Percentiles rank a stretch among this genome's conserved stretches.
Evolutionary conservation across 2,113 vertebrate genomes (phyloP).

Genomic region (Canis aureus): DNA sequence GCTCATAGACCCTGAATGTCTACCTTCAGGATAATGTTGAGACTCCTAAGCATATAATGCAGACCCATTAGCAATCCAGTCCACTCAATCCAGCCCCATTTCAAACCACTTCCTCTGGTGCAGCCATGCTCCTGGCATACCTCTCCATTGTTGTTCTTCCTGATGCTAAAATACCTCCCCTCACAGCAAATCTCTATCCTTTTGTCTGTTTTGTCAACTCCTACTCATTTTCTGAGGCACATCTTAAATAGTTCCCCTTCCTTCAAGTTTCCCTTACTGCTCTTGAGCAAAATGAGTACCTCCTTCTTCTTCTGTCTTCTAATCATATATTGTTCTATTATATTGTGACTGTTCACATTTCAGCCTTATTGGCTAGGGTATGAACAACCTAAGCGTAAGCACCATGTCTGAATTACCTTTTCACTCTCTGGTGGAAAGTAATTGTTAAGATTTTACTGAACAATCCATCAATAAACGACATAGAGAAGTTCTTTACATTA

Average conservation of each 20-base stretch:
- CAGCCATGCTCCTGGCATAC: background rate
- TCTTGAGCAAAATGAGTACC: background rate
- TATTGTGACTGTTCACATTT: background rate
- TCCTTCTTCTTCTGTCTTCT: background rate
- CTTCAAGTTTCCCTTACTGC: background rate
- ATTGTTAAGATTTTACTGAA: background rate
- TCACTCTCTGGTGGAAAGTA: background rate
- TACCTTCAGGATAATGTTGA: background rate
- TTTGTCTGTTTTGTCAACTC: background rate
- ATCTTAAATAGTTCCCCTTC: background rate
- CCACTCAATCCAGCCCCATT: background rate
- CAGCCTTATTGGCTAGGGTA: background rate
- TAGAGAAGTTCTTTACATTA: background rate
- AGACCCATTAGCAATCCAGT: background rate
- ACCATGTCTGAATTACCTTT: background rate
- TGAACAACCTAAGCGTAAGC: background rate
- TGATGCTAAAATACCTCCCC: background rate
- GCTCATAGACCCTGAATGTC: background rate
- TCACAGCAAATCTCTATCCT: background rate
- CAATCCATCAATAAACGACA: background rate
- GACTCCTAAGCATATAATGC: background rate
- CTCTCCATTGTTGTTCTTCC: no score
- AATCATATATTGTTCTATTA: background rate
- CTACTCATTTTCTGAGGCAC: background rate
- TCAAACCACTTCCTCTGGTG: background rate